Percentiles rank a stretch among this genome's conserved stretches.
These are phyloP conservation scores for Oxyscelio sp. DNA, from an alignment of 2,888 invertebrate genomes.

Conservation along the genomic window DNA sequence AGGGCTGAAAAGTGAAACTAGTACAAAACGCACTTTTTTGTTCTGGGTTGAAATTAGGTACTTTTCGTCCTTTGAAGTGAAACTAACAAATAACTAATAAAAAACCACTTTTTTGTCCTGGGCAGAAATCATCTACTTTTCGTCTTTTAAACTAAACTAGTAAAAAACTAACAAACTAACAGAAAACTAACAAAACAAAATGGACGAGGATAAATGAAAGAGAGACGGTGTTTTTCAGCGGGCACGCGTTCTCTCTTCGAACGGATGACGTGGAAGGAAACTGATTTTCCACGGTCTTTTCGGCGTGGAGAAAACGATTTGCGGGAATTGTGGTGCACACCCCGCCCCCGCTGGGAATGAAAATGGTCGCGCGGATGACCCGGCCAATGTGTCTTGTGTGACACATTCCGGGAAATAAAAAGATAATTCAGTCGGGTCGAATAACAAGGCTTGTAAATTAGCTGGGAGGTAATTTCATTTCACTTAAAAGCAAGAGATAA, in stretches of 20 bases:
- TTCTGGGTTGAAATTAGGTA: no score
- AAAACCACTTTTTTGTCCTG: no score
- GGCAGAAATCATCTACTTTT: no score
- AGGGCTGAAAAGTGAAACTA: no score
- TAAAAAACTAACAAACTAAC: no score
- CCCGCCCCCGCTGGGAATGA: slow-evolving; percentile 23
- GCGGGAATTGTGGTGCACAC: slow-evolving; percentile 76
- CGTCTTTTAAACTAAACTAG: no score
- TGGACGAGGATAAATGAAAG: slow-evolving; percentile 16
- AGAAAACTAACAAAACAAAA: no score
- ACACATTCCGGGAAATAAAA: slow-evolving; percentile 60
- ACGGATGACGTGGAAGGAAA: slow-evolving; percentile 77
- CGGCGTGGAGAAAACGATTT: slow-evolving; percentile 79
- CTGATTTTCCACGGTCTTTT: slow-evolving; percentile 79
- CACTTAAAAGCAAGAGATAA: slow-evolving; percentile 65
- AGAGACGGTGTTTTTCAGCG: slow-evolving; percentile 58
- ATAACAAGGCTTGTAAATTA: slow-evolving; percentile 70
- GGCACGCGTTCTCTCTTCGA: slow-evolving; percentile 57
- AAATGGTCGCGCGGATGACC: slow-evolving; percentile 44
- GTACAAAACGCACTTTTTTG: no score
- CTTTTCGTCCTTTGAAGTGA: no score
- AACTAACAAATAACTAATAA: no score
- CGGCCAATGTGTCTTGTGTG: slow-evolving; percentile 62
- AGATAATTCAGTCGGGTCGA: slow-evolving; percentile 66
- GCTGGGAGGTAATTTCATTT: slow-evolving; percentile 61